A percentile compares a stretch with the other conserved stretches of the same genome.
These are phyloP conservation scores for Halcyon senegalensis DNA, from an alignment of 2,113 vertebrate genomes.

Conservation along the genomic window DNA sequence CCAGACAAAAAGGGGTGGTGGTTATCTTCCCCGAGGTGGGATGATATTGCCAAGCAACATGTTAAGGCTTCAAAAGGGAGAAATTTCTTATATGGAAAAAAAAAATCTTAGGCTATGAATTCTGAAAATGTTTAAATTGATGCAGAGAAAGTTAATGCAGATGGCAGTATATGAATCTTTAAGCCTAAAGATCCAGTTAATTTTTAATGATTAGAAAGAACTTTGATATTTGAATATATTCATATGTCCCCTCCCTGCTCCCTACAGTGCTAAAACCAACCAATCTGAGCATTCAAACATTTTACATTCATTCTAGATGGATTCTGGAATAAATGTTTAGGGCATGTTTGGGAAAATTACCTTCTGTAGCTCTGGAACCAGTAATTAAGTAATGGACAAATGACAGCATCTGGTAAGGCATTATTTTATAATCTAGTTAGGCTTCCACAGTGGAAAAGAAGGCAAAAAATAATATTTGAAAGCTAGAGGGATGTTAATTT, in stretches of 20 bases:
- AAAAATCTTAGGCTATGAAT: background rate
- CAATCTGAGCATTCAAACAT: background rate
- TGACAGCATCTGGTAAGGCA: slow-evolving; percentile 18
- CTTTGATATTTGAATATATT: background rate
- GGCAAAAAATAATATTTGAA: background rate
- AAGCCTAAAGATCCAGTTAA: background rate
- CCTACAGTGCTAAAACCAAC: background rate
- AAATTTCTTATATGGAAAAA: background rate
- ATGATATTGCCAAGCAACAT: slow-evolving; percentile 9
- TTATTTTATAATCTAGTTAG: slow-evolving; percentile 26
- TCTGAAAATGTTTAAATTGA: background rate
- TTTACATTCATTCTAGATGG: background rate
- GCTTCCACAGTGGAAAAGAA: background rate
- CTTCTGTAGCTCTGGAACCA: background rate
- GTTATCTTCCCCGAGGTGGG: background rate
- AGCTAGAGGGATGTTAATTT: slow-evolving; percentile 7
- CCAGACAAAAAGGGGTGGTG: slow-evolving; percentile 36
- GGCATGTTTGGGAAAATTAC: background rate
- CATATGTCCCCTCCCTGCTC: background rate
- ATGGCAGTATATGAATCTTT: background rate
- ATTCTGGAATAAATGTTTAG: slow-evolving; percentile 21
- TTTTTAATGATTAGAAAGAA: background rate
- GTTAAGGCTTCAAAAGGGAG: background rate
- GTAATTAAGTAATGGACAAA: slow-evolving; percentile 50
- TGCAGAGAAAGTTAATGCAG: background rate